Conservation (phyloP, 2,113 vertebrate genomes). For the Heterotis niloticus region DNA sequence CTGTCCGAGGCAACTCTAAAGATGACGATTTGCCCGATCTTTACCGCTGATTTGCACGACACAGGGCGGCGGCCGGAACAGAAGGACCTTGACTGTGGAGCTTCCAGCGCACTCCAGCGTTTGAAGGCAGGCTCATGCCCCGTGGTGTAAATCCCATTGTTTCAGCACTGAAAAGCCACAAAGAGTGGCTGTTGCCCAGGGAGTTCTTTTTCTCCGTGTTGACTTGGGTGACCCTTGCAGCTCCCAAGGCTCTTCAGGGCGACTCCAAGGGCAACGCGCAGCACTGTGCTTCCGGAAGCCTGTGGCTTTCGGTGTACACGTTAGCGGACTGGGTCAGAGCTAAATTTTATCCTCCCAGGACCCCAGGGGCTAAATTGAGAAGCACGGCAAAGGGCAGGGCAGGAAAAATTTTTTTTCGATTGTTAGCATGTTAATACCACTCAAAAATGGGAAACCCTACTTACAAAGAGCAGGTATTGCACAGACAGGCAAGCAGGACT, state of each 20-base stretch:
- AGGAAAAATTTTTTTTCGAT: background rate
- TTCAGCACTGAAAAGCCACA: slow-evolving; percentile 10
- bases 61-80: background rate
- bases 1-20: background rate
- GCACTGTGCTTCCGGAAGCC: background rate
- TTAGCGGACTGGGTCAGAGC: background rate
- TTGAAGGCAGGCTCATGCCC: slow-evolving; percentile 4
- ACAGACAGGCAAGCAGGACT: too few species aligned
- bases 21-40: background rate
- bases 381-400: background rate
- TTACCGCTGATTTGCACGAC: background rate
- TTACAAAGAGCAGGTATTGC: too few species aligned
- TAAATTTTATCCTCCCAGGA: background rate
- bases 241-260: background rate
- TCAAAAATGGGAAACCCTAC: too few species aligned
- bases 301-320: background rate
- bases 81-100: background rate
- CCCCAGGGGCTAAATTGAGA: background rate
- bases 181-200: slow-evolving; percentile 10
- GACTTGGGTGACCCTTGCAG: slow-evolving; percentile 13
- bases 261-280: background rate
- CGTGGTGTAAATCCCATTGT: slow-evolving; percentile 13
- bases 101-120: background rate
- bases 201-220: slow-evolving; percentile 15
- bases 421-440: too few species aligned